Base-by-base conservation (phyloP, 1,140 invertebrate species). In the Halictus rubicundus region DNA sequence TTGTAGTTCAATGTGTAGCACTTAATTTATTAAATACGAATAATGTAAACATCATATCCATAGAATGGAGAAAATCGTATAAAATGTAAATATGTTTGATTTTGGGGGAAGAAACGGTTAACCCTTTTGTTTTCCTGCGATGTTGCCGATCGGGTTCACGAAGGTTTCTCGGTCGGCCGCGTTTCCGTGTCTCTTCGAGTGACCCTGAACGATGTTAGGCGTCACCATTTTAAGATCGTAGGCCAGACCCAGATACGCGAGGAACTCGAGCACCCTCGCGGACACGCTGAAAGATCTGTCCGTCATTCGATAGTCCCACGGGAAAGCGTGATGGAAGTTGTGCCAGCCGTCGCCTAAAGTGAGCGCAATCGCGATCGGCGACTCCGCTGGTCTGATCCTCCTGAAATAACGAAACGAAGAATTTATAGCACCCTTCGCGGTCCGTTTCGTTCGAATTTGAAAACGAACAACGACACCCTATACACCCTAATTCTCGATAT, bases 141-240 rank as follows among this genome's bases (percentile, higher is more conserved):
- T 10, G 4, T 42, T 8, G 14, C 23, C 23, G 2, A 42, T 1
- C 46, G 59, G 23, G 10, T 32, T 3, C 14, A 6, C 25, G 19
- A 32, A 6, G 3, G 49, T 68, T 14, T 75, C 25, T 60, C 39
- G 19, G 71, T 49, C 23, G 1, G 93, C 94, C 1, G 96, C 95
- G 88, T 96, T 96, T 2, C 96, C 96, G 0, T 96, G 96, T 72
- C 96, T 94, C 79, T 94, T 89, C 0, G 95, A 95, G 39, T 96
- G 93, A 75, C 94, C 94, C 79, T 94, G 92, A 27, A 97, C 93
- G 71, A 97, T 95, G 65, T 95, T 94, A 19, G 94, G 88, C 0
- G 96, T 95, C 0, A 97, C 97, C 0, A 94, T 95, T 90, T 97
- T 98, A 68, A 96, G 89, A 90, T 98, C 97, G 90, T 97, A 97